phyloP scores from a whole-genome alignment of 2,113 vertebrate species.

The Ptilorrhoa leucosticta region DNA sequence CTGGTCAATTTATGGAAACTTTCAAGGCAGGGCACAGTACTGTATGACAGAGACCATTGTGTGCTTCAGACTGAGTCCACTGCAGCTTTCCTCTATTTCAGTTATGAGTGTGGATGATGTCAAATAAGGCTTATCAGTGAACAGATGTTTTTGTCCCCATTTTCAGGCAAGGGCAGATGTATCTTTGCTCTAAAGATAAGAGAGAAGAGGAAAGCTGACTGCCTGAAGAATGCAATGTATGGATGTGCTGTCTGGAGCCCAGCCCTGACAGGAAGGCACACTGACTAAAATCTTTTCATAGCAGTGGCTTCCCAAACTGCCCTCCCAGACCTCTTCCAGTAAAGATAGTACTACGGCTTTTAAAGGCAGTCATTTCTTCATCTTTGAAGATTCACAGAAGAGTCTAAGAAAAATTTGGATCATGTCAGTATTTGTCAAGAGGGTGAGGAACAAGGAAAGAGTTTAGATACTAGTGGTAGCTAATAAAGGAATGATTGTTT shows the following conservation, averaged over 20 bases:
- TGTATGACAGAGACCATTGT: neutral
- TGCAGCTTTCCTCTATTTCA: neutral
- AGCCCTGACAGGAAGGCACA: neutral
- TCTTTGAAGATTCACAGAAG: neutral
- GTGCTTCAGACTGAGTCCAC: neutral
- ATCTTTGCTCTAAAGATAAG: neutral
- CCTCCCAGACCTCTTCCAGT: neutral
- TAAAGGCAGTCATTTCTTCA: neutral
- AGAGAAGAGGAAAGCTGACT: neutral
- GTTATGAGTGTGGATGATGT: neutral
- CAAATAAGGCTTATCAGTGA: neutral
- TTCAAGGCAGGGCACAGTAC: neutral
- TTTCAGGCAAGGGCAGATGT: neutral
- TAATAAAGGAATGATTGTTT: neutral
- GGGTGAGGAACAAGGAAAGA: neutral
- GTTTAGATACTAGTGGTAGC: neutral
- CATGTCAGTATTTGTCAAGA: neutral
- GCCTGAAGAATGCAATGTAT: neutral
- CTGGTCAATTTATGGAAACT: neutral
- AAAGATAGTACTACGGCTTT: neutral
- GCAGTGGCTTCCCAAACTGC: neutral
- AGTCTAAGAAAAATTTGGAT: neutral
- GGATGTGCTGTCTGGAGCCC: rapidly evolving
- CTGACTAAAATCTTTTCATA: neutral
- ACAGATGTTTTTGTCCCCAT: neutral